These are phyloP conservation scores for Diorhabda sublineata DNA, from an alignment of 1,140 invertebrate genomes.

Conservation along the genomic window DNA sequence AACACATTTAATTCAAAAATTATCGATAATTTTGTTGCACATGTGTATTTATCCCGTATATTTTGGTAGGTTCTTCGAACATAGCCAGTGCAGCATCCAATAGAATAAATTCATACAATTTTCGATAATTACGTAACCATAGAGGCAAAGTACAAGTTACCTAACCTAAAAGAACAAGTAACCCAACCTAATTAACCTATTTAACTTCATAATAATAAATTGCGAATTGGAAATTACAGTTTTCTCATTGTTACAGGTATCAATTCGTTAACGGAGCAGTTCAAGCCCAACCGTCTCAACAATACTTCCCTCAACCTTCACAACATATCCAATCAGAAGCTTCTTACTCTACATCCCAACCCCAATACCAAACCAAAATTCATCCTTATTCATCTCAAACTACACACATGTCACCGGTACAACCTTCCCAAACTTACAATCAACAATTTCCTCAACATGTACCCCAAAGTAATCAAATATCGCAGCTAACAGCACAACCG, in stretches of 20 bases:
- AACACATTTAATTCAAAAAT: no score
- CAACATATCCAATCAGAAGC: conserved; percentile 17
- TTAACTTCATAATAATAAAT: no score
- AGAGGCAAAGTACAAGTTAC: no score
- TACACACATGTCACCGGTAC: conserved; percentile 18
- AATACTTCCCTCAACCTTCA: conserved; percentile 5
- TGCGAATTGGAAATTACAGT: no score
- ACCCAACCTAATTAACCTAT: no score
- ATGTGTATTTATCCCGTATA: no score
- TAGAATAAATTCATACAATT: no score
- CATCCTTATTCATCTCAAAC: not conserved
- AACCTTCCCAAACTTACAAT: conserved; percentile 9
- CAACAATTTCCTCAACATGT: conserved; percentile 20
- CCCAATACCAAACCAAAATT: conserved; percentile 13
- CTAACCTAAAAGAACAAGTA: no score
- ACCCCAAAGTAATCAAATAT: conserved; percentile 32
- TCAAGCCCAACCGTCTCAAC: conserved; percentile 16
- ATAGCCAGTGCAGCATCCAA: no score
- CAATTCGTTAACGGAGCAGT: conserved; percentile 14
- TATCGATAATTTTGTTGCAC: no score
- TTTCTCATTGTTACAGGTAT: not conserved
- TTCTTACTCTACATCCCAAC: conserved; percentile 4
- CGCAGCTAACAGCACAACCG: conserved; percentile 38
- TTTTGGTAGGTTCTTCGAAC: no score
- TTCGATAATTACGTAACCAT: no score